Conservation (phyloP, 2,888 invertebrate genomes). For the Macroteleia sp. region DNA sequence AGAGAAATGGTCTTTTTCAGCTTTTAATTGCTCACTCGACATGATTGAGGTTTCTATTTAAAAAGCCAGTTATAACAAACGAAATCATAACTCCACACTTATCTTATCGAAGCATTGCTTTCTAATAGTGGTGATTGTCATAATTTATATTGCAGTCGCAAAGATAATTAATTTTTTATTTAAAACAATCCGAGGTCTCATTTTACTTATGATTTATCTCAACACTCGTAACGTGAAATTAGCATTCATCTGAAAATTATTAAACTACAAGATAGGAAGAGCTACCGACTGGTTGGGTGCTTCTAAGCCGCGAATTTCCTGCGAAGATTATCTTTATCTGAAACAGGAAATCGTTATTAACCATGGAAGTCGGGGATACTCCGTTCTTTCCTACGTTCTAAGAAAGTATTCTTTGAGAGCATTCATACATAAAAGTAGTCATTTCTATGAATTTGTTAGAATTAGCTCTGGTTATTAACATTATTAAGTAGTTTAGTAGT, state of each 20-base stretch:
- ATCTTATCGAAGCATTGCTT: constrained; percentile 26
- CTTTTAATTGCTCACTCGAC: constrained; percentile 13
- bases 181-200: constrained; percentile 18
- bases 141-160: constrained; percentile 28
- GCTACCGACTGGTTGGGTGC: constrained; percentile 26
- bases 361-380: constrained; percentile 31
- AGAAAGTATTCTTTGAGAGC: constrained; percentile 41
- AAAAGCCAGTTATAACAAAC: constrained; percentile 32
- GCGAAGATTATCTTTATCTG: constrained; percentile 54
- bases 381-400: constrained; percentile 23
- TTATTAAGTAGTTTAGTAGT: constrained; percentile 20
- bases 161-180: constrained; percentile 27
- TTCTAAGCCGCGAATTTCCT: constrained; percentile 36
- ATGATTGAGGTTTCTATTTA: not conserved
- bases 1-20: constrained; percentile 13
- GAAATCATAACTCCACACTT: constrained; percentile 17
- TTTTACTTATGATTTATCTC: constrained; percentile 32
- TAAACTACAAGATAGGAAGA: constrained; percentile 12
- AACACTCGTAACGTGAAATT: constrained; percentile 24
- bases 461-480: constrained; percentile 40
- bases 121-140: constrained; percentile 17
- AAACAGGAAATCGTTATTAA: constrained; percentile 59
- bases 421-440: constrained; percentile 40
- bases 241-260: constrained; percentile 31
- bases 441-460: constrained; percentile 41